phyloP scores from a whole-genome alignment of 1,140 invertebrate species.

The Cherax destructor region DNA sequence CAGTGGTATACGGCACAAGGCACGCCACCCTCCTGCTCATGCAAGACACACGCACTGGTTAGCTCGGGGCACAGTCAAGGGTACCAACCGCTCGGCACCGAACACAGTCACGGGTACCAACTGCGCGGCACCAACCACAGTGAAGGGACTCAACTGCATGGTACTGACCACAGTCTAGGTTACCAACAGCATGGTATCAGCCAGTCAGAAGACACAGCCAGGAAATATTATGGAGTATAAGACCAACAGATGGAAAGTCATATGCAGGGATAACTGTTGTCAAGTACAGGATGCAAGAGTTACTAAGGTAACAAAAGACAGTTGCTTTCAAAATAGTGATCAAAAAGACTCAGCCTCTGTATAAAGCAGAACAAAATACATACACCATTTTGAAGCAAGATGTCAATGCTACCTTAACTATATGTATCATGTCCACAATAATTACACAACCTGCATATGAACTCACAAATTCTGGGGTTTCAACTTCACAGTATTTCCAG shows the following conservation, averaged over 20 bases:
- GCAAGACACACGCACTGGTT: slow-evolving; percentile 70
- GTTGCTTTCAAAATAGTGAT: slow-evolving; percentile 20
- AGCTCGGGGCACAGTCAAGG: slow-evolving; percentile 69
- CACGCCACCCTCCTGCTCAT: slow-evolving; percentile 70
- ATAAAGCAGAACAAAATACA: not conserved
- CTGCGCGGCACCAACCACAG: slow-evolving; percentile 67
- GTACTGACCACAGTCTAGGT: slow-evolving; percentile 70
- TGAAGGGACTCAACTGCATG: slow-evolving; percentile 69
- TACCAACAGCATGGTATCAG: slow-evolving; percentile 67
- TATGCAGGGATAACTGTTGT: slow-evolving; percentile 3
- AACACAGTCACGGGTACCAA: slow-evolving; percentile 68
- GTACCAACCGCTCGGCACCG: slow-evolving; percentile 67
- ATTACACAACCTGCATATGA: slow-evolving; percentile 24
- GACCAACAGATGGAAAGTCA: slow-evolving; percentile 24
- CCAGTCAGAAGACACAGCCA: slow-evolving; percentile 56
- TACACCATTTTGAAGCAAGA: slow-evolving; percentile 31
- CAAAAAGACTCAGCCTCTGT: not conserved
- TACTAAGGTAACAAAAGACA: not conserved
- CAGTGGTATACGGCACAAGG: slow-evolving; percentile 70
- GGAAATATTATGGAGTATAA: slow-evolving; percentile 38
- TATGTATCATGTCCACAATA: slow-evolving; percentile 4
- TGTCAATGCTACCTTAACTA: not conserved
- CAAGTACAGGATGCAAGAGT: not conserved
- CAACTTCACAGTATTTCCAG: slow-evolving; percentile 44
- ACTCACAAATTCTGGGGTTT: slow-evolving; percentile 6